A percentile compares a stretch with the other conserved stretches of the same genome.
phyloP scores from a whole-genome alignment of 2,797 vertebrate genomes.

The Pseudomugil tenellus region DNA sequence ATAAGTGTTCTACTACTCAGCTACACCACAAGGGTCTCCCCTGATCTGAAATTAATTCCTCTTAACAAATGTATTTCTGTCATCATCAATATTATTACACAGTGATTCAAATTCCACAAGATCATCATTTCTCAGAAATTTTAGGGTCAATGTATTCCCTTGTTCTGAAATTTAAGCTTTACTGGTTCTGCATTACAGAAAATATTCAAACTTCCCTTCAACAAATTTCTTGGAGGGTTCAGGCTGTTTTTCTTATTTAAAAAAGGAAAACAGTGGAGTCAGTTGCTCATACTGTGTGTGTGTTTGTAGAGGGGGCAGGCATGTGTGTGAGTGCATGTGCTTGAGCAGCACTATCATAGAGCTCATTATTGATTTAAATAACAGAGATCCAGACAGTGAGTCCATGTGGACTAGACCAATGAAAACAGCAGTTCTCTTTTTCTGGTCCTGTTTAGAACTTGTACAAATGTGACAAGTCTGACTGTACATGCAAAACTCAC shows the following conservation, averaged over 20 bases:
- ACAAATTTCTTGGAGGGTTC: neutral
- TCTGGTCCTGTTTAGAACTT: conserved; percentile 49
- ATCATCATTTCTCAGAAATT: conserved; percentile 30
- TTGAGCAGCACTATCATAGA: conserved; percentile 4
- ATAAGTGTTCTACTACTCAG: neutral
- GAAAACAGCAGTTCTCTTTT: conserved; percentile 62
- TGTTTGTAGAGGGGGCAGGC: neutral
- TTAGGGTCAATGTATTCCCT: conserved; percentile 15
- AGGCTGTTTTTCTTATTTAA: neutral
- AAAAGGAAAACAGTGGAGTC: neutral
- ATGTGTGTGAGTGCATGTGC: no score
- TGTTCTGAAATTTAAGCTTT: conserved; percentile 8
- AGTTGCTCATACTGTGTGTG: neutral
- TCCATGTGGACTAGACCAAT: conserved; percentile 49
- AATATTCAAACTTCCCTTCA: conserved; percentile 22
- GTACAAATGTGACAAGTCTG: conserved; percentile 54
- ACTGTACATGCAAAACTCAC: conserved; percentile 26
- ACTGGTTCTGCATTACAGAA: conserved; percentile 26
- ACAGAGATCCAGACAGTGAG: conserved; percentile 63
- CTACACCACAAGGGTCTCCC: neutral
- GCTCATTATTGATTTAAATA: conserved; percentile 65
- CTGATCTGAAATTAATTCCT: neutral
- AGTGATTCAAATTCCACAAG: conserved; percentile 12
- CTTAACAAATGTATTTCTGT: conserved; percentile 1
- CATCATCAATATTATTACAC: neutral